Evolutionary conservation across 2,888 invertebrate genomes (phyloP), one percentile per base, ranked within the genome.

Genomic region (Xanthostigma xanthostigma): DNA sequence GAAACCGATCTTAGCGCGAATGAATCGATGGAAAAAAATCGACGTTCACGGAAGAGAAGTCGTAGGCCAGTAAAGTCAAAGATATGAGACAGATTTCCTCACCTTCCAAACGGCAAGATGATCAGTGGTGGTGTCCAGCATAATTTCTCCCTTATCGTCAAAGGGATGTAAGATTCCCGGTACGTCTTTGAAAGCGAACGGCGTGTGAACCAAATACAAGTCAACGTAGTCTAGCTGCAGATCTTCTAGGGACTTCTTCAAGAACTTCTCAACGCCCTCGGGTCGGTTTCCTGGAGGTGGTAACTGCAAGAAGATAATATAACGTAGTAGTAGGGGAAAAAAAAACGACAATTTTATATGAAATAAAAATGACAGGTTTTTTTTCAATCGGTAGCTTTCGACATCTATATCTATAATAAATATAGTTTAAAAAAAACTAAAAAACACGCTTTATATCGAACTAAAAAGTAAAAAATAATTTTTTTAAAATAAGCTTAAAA

Each of bases 191-290:
- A 86, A 72, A 1, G 74, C 75, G 56, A 88, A 81, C 0, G 92
- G 90, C 2, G 74, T 71, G 61, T 93, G 92, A 52, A 91, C 68
- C 38, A 92, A 69, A 66, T 87, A 91, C 50, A 92, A 65, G 65
- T 93, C 92, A 37, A 93, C 62, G 62, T 90, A 92, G 45, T 83
- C 79, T 51, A 91, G 61, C 49, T 83, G 80, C 17, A 92, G 69
- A 58, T 79, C 75, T n/a, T 71, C 65, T 49, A 87, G 65, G 0
- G 88, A 87, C 44, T 71, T 72, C 52, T 75, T 74, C 48, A 89
- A 70, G 60, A 73, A 82, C 51, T 78, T 75, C 55, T 76, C 72
- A 9, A 86, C 80, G 40, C 72, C 66, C 41, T 76, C 74, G 0
- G 84, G 75, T 2, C 75, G 70, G 59, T 5, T 3, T 27, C 27